Percentiles rank a stretch among this genome's conserved stretches.
phyloP scores from a whole-genome alignment of 2,888 invertebrate species.

The Nudaria mundana region DNA sequence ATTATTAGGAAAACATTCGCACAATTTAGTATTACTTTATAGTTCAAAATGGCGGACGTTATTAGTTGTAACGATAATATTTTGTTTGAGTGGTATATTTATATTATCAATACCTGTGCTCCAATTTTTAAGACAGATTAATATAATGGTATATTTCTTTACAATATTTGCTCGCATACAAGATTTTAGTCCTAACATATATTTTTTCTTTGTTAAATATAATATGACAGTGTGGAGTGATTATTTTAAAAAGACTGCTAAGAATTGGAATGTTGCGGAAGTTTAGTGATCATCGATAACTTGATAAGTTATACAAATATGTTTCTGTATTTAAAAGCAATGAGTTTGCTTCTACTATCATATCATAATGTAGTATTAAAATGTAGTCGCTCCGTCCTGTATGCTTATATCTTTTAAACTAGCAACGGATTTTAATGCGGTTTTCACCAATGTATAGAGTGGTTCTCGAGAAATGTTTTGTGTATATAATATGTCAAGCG shows the following conservation, averaged over 20 bases:
- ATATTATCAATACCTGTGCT: slow-evolving; percentile 6
- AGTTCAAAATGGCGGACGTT: slow-evolving; percentile 1
- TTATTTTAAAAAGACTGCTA: not conserved
- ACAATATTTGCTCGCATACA: not conserved
- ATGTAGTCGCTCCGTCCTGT: too few relatives aligned
- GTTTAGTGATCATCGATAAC: too few relatives aligned
- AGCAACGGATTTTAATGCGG: too few relatives aligned
- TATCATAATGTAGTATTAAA: too few relatives aligned
- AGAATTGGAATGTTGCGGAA: not conserved
- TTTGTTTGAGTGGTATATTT: slow-evolving; percentile 11
- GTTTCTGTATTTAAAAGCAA: too few relatives aligned
- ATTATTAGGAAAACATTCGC: not conserved
- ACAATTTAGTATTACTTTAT: too few relatives aligned
- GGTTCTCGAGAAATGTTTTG: too few relatives aligned
- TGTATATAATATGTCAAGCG: too few relatives aligned
- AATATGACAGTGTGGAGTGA: not conserved
- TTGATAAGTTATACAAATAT: too few relatives aligned
- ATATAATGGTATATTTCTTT: not conserved
- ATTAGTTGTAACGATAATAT: slow-evolving; percentile 14
- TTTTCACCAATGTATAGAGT: too few relatives aligned
- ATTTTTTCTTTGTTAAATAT: not conserved
- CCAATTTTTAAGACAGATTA: not conserved
- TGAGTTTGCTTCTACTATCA: too few relatives aligned
- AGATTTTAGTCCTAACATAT: not conserved
- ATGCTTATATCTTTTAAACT: too few relatives aligned